Evolutionary conservation across 2,888 invertebrate genomes (phyloP).

Genomic region (Miltochrista miniata): DNA sequence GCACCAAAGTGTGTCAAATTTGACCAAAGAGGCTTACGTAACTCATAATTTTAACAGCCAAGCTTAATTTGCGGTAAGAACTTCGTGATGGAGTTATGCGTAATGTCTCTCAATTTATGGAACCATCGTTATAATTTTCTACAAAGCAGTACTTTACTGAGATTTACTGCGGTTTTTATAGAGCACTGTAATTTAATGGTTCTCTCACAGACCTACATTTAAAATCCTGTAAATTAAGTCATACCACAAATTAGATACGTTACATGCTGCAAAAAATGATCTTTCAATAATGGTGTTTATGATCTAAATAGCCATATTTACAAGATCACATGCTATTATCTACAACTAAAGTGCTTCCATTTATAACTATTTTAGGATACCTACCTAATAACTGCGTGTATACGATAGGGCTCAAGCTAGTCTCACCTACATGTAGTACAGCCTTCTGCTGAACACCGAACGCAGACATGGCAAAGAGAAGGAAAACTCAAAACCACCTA

Average conservation of each 20-base stretch:
- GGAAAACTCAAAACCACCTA: no score
- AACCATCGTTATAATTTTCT: conserved; percentile 18
- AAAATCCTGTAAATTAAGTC: conserved; percentile 1
- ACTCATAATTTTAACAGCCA: not conserved
- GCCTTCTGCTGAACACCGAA: no score
- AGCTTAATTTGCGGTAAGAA: conserved; percentile 4
- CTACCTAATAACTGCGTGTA: no score
- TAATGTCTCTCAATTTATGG: conserved; percentile 20
- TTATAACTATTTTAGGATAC: no score
- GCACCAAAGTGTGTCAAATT: conserved; percentile 6
- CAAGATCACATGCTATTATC: no score
- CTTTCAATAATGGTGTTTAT: not conserved
- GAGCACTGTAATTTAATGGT: conserved; percentile 9
- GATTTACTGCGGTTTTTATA: conserved; percentile 16
- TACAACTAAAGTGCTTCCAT: no score
- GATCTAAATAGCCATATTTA: not conserved
- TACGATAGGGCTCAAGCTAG: no score
- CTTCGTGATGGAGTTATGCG: conserved; percentile 2
- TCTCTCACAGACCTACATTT: conserved; percentile 8
- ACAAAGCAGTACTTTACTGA: conserved; percentile 1
- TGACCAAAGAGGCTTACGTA: not conserved
- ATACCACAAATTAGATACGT: not conserved
- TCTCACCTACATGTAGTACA: no score
- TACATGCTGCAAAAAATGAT: conserved; percentile 1
- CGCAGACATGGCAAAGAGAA: no score